Base-by-base conservation (phyloP, 1,140 invertebrate species). In the Coenobita brevimanus region DNA sequence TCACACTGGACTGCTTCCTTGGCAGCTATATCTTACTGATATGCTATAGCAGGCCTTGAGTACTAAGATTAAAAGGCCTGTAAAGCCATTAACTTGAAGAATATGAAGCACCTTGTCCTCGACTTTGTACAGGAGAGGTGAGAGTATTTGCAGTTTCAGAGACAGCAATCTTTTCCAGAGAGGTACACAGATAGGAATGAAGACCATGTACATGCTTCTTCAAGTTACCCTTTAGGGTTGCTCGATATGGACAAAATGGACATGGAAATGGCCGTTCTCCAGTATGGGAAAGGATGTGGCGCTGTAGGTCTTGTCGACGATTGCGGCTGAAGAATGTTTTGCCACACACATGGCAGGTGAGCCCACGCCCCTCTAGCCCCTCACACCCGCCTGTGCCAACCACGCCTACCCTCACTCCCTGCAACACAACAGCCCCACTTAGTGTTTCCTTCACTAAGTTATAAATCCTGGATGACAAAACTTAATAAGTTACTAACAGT, bases 241-340 rank as follows among this genome's bases (percentile, higher is more conserved):
- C 89, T 33, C 84, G 73, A 64, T 90, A 90, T 38, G 89, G 89
- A 81, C 89, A 90, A 67, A 86, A 88, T 3, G 89, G 87, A 67
- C 89, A 90, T 0, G 82, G 84, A 67, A 83, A 90, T 24, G 85
- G 85, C 30, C 82, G 79, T 36, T 90, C 86, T 57, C 89, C 89
- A n/a, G 89, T 90, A 50, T 90, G 89, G 27, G 85, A 88, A 33
- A 90, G 82, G 73, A 90, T 62, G 54, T 90, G 89, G 30, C 85
- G 85, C 50, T 89, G 82, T 30, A 88, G 84, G 62, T 90, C 85
- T 33, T 90, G 89, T 36, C 82, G 87, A 78, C 88, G 82, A 78
- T 90, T 90, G 60, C 89, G 86, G 43, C 89, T 81, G 81, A 64
- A 86, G 82, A 90, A 90, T 60, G 73, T 76, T 82, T 90, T 90